Conservation (phyloP, 1,140 invertebrate species). For the Papilio polyxenes region DNA sequence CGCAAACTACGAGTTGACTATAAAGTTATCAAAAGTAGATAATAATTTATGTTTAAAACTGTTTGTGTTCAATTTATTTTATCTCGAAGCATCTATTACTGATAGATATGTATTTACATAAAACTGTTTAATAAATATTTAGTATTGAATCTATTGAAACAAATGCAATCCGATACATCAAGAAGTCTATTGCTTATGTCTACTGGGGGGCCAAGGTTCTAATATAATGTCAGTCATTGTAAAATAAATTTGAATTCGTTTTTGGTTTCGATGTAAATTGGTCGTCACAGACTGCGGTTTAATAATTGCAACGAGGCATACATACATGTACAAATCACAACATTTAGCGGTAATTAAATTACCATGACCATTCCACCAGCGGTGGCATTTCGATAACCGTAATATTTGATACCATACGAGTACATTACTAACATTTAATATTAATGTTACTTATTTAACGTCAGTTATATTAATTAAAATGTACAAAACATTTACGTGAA, state of each 20-base stretch:
- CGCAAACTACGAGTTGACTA: background rate
- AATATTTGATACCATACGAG: background rate
- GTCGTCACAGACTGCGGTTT: conserved; percentile 63
- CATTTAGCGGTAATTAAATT: conserved; percentile 65
- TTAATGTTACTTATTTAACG: background rate
- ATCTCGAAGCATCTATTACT: background rate
- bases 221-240: background rate
- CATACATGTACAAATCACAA: conserved; percentile 52
- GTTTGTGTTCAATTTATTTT: background rate
- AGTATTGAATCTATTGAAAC: background rate
- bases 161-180: background rate
- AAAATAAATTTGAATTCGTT: conserved; percentile 44
- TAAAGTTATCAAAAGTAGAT: conserved; percentile 10
- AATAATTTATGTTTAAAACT: background rate
- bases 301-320: conserved; percentile 55
- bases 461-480: background rate
- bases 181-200: background rate
- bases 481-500: background rate
- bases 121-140: background rate
- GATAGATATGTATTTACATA: background rate
- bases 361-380: conserved; percentile 54
- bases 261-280: conserved; percentile 65
- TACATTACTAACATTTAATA: background rate
- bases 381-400: conserved; percentile 9
- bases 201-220: background rate